A percentile compares a stretch with the other conserved stretches of the same genome.
Conservation (phyloP, 2,888 invertebrate species). For the Noctua janthe region DNA sequence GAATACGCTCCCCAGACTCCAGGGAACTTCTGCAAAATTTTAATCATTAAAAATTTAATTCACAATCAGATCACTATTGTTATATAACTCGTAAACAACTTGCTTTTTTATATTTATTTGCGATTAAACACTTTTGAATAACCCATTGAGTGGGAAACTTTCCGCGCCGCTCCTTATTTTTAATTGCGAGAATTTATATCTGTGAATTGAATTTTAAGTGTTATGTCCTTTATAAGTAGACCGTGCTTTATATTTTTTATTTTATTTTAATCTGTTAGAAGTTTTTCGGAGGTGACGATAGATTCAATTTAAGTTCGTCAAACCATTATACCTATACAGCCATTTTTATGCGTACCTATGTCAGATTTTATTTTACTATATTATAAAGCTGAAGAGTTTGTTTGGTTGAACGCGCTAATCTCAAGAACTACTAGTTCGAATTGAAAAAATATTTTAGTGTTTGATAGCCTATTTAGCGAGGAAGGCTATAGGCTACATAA, state of each 20-base stretch:
- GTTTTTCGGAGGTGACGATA: background rate
- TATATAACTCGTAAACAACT: slow-evolving; percentile 65
- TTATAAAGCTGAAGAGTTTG: too few relatives aligned
- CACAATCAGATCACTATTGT: slow-evolving; percentile 71
- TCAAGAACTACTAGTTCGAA: too few relatives aligned
- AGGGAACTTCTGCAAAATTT: slow-evolving; percentile 46
- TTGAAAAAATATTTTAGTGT: too few relatives aligned
- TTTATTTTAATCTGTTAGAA: background rate
- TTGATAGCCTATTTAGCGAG: too few relatives aligned
- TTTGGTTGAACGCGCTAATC: too few relatives aligned
- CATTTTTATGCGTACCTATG: background rate
- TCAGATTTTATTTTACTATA: too few relatives aligned
- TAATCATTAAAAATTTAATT: slow-evolving; percentile 65
- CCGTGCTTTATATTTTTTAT: background rate
- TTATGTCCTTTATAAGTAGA: background rate
- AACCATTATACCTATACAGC: background rate
- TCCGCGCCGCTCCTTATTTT: slow-evolving; percentile 44
- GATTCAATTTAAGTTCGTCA: background rate
- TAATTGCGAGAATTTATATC: slow-evolving; percentile 40
- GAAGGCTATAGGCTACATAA: too few relatives aligned
- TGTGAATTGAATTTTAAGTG: slow-evolving; percentile 4
- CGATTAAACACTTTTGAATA: slow-evolving; percentile 71
- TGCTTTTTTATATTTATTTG: slow-evolving; percentile 64
- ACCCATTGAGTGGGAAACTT: slow-evolving; percentile 64
- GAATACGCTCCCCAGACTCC: slow-evolving; percentile 66